These are phyloP conservation scores for Pampusana beccarii DNA, from an alignment of 2,113 vertebrate genomes.

Conservation along the genomic window DNA sequence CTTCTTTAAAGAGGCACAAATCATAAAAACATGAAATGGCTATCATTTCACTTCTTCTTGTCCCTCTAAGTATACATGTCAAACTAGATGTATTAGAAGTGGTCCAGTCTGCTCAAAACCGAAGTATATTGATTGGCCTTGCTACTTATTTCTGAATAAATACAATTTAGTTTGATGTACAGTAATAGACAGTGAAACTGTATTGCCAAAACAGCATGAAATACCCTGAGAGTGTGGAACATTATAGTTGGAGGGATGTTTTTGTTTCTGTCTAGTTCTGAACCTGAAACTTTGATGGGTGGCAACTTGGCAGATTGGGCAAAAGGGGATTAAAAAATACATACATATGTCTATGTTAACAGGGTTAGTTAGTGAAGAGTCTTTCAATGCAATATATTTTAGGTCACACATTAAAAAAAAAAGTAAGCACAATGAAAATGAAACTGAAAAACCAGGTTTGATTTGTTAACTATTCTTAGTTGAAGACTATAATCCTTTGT, in stretches of 20 bases:
- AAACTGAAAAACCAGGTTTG: not conserved
- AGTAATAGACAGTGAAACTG: not conserved
- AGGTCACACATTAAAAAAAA: not conserved
- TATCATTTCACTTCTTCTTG: not conserved
- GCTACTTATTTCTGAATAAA: not conserved
- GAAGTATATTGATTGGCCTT: not conserved
- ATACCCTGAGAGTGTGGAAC: not conserved
- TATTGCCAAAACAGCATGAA: not conserved
- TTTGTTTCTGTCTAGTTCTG: not conserved
- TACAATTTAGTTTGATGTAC: not conserved
- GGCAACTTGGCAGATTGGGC: not conserved
- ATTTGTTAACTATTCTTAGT: not conserved
- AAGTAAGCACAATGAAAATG: not conserved
- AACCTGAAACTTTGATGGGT: not conserved
- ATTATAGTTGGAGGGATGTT: not conserved
- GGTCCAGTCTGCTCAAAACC: not conserved
- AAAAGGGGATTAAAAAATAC: not conserved
- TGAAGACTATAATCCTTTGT: not conserved
- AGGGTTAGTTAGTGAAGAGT: not conserved
- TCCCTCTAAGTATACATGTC: not conserved
- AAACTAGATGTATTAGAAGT: not conserved
- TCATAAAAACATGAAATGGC: not conserved
- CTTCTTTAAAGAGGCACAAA: not conserved
- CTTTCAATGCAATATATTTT: too few relatives aligned
- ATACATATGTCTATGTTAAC: accelerated